Evolutionary conservation across 2,797 vertebrate genomes (phyloP).

Genomic region (Danionella dracula): DNA sequence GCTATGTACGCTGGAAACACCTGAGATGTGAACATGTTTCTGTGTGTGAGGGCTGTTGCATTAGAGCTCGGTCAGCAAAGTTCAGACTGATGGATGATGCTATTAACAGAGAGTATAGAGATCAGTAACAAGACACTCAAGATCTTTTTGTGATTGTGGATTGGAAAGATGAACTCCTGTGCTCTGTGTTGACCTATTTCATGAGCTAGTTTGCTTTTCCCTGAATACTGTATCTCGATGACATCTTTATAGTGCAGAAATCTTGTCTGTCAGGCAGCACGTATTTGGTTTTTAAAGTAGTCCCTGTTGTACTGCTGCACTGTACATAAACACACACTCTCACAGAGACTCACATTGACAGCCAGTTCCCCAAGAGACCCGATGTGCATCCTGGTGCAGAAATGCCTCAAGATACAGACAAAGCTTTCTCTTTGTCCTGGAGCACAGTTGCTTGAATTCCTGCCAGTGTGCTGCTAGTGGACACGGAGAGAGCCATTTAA

Average conservation of each 20-base stretch:
- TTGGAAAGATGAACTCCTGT: neutral
- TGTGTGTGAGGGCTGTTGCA: neutral
- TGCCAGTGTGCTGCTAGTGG: neutral
- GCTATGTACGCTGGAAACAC: neutral
- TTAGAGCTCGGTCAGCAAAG: neutral
- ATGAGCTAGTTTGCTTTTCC: neutral
- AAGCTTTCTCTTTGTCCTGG: neutral
- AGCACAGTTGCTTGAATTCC: neutral
- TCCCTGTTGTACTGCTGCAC: constrained; percentile 9
- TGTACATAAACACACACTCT: neutral
- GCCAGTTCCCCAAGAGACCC: constrained; percentile 4
- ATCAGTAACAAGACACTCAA: neutral
- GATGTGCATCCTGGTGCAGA: constrained; percentile 2
- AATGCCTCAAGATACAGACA: neutral
- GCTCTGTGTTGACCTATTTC: neutral
- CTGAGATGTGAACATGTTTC: neutral
- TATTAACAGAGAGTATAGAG: neutral
- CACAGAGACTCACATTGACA: neutral
- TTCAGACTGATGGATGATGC: neutral
- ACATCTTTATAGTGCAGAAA: neutral
- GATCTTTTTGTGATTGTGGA: neutral
- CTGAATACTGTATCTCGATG: neutral
- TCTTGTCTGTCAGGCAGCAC: constrained; percentile 8
- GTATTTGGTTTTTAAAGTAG: constrained; percentile 4
- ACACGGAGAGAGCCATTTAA: neutral